Conservation (phyloP, 2,888 invertebrate species). For the Petrophora chlorosata region DNA sequence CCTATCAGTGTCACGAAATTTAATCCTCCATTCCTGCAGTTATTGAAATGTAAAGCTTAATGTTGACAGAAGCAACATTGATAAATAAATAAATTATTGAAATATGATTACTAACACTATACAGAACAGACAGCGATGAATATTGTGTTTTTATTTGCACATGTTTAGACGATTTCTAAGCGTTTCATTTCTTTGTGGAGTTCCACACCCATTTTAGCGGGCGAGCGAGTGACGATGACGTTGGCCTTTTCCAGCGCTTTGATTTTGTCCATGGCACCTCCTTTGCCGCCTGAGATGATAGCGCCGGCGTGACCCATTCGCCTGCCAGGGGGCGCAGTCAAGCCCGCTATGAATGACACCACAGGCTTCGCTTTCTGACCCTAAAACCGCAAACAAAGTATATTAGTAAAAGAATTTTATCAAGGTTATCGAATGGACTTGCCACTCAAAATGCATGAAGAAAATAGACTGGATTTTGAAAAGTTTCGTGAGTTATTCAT, state of each 20-base stretch:
- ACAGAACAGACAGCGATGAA: slow-evolving; percentile 57
- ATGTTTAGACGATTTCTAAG: slow-evolving; percentile 84
- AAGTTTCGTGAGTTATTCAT: too few relatives aligned
- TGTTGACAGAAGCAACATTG: slow-evolving; percentile 51
- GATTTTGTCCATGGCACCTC: slow-evolving; percentile 99
- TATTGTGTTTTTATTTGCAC: slow-evolving; percentile 40
- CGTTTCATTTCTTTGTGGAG: slow-evolving; percentile 95
- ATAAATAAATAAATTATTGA: slow-evolving; percentile 72
- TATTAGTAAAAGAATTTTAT: not conserved
- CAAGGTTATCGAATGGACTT: not conserved
- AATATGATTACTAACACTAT: slow-evolving; percentile 70
- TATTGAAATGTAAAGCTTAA: slow-evolving; percentile 30
- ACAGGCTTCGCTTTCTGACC: slow-evolving; percentile 97
- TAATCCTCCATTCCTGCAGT: slow-evolving; percentile 32
- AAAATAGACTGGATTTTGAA: too few relatives aligned
- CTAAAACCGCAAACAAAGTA: slow-evolving; percentile 69
- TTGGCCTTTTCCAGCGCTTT: slow-evolving; percentile 96
- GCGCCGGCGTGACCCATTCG: slow-evolving; percentile 99
- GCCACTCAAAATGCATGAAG: too few relatives aligned
- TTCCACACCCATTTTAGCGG: slow-evolving; percentile 97
- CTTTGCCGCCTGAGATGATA: slow-evolving; percentile 99
- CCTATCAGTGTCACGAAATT: slow-evolving; percentile 45
- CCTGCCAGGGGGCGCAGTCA: slow-evolving; percentile 98
- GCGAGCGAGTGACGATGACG: slow-evolving; percentile 97
- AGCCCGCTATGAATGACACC: slow-evolving; percentile 98